These are phyloP conservation scores for Ganaspis brasiliensis DNA, from an alignment of 2,888 invertebrate species.

Conservation along the genomic window DNA sequence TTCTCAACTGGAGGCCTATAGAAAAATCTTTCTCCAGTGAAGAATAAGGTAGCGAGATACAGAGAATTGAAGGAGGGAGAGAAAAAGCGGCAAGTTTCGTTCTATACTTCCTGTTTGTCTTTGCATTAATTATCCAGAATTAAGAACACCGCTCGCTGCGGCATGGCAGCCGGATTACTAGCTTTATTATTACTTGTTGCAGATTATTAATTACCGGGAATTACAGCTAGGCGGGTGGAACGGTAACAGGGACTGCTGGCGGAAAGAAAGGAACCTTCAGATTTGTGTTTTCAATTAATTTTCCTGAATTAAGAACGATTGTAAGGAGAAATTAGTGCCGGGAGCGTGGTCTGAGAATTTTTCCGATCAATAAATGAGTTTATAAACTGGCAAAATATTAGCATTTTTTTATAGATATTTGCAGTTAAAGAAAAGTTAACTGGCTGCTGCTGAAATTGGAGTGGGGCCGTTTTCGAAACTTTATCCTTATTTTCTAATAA, in stretches of 20 bases:
- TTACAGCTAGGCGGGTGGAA: constrained; percentile 65
- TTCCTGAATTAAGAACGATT: constrained; percentile 74
- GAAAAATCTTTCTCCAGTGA: not conserved
- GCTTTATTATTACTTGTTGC: constrained; percentile 80
- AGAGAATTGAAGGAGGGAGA: constrained; percentile 49
- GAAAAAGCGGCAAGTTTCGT: constrained; percentile 46
- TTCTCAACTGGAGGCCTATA: not conserved
- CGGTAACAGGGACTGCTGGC: constrained; percentile 61
- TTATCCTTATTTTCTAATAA: too few species aligned
- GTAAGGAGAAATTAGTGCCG: constrained; percentile 64
- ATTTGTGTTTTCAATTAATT: constrained; percentile 78
- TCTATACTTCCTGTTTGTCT: constrained; percentile 79
- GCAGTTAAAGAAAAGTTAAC: too few species aligned
- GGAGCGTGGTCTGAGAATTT: constrained; percentile 54
- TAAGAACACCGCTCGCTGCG: constrained; percentile 75
- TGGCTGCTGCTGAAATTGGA: too few species aligned
- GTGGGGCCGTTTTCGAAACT: too few species aligned
- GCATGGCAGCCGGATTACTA: constrained; percentile 76
- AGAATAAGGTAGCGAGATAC: constrained; percentile 31
- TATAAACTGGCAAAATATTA: not conserved
- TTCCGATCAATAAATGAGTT: constrained; percentile 56
- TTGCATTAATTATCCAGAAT: constrained; percentile 80
- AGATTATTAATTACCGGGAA: constrained; percentile 80
- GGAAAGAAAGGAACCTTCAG: constrained; percentile 68
- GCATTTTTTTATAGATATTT: too few species aligned